A percentile compares a stretch with the other conserved stretches of the same genome.
Evolutionary conservation across 2,888 invertebrate genomes (phyloP).

Genomic region (Thecophora atra): DNA sequence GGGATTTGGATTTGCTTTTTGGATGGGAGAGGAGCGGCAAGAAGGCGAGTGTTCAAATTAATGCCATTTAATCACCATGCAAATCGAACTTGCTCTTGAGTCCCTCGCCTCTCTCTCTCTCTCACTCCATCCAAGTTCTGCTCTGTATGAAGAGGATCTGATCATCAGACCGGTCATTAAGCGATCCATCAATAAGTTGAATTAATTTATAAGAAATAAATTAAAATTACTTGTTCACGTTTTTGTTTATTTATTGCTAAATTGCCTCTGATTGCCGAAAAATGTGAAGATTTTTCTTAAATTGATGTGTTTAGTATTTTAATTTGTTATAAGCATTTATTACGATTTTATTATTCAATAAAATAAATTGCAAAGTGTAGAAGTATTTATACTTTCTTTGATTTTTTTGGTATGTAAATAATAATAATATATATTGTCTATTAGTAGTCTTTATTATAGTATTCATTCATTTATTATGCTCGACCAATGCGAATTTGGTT

Average conservation of each 20-base stretch:
- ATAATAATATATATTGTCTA: too few species aligned
- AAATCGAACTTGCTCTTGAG: neutral
- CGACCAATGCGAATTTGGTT: too few species aligned
- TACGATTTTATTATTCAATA: conserved; percentile 38
- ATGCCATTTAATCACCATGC: neutral
- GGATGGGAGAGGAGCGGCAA: neutral
- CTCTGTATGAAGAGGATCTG: neutral
- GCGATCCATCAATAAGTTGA: conserved; percentile 34
- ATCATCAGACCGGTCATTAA: conserved; percentile 1
- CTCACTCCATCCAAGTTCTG: too few species aligned
- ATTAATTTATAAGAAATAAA: conserved; percentile 40
- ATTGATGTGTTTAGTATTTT: too few species aligned
- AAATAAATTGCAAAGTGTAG: too few species aligned
- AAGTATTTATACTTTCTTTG: neutral
- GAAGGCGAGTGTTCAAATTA: neutral
- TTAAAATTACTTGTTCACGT: conserved; percentile 27
- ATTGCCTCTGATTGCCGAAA: neutral
- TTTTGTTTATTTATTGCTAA: conserved; percentile 11
- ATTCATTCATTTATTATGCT: too few species aligned
- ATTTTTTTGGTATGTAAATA: neutral
- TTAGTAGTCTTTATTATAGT: too few species aligned
- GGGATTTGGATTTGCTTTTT: conserved; percentile 5
- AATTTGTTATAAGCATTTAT: conserved; percentile 14
- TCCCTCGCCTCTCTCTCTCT: neutral
- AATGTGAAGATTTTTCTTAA: conserved; percentile 36